Base-by-base conservation (phyloP, 2,888 invertebrate species). In the Crocallis elinguaria region DNA sequence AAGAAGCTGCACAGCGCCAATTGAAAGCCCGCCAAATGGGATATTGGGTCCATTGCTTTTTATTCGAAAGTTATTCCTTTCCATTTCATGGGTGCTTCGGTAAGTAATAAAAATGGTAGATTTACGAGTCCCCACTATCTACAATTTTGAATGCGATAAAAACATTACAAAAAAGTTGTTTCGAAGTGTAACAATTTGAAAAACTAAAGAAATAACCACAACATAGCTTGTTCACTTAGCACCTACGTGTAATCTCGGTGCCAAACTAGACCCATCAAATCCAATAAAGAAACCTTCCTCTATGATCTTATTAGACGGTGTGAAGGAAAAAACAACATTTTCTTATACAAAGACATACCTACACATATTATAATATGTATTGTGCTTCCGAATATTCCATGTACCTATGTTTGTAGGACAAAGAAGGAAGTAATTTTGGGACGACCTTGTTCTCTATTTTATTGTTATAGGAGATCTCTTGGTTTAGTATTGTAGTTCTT, bases 61-160 rank as follows among this genome's bases (percentile, higher is more conserved):
- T 44, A 51, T 5, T 39, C 30, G 25, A 19, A 44, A 44, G 44
- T 44, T 44, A 51, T 51, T 51, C 44, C 30, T 17, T 37, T 38
- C 33, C 16, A 21, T 36, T 41, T 30, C 2, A 11, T 11, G 14
- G 19, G 49, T 14, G 27, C 27, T 19, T 19, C 19, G 6, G 3
- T 19, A 19, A 19, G 27, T 27, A n/a, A 1, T 23, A 2, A 23
- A 2, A 23, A 23, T 2, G 6, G 7, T 23, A 23, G 23, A 1
- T n/a, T n/a, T n/a, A n/a, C n/a, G n/a, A n/a, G n/a, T n/a, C n/a
- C n/a, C n/a, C n/a, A n/a, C n/a, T n/a, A n/a, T n/a, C n/a, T n/a
- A n/a, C n/a, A n/a, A n/a, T n/a, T n/a, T n/a, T n/a, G n/a, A n/a
- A n/a, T n/a, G n/a, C n/a, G n/a, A n/a, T n/a, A n/a, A n/a, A n/a